Conservation (phyloP, 2,113 vertebrate genomes). For the Chloroceryle aenea region DNA sequence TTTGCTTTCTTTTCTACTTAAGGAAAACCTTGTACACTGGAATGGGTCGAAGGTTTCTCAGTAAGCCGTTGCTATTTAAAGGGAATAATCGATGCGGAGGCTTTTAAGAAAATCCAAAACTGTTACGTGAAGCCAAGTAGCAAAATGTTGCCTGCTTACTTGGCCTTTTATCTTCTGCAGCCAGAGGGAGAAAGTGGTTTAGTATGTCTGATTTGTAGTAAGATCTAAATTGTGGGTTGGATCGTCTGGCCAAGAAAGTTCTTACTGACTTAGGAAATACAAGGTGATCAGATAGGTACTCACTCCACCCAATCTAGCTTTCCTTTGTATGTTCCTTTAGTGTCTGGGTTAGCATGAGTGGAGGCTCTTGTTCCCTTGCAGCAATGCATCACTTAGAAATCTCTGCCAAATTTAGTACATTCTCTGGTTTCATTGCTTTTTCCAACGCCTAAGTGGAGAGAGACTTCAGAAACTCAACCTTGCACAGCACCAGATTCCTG, state of each 20-base stretch:
- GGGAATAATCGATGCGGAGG: slow-evolving; percentile 20
- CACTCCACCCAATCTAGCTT: no score
- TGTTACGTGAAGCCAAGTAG: slow-evolving; percentile 26
- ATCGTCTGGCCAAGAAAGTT: slow-evolving; percentile 47
- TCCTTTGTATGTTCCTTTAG: background rate
- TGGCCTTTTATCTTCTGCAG: slow-evolving; percentile 44
- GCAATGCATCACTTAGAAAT: slow-evolving; percentile 57
- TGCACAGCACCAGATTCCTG: background rate
- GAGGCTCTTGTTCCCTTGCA: slow-evolving; percentile 41
- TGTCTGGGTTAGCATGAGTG: background rate
- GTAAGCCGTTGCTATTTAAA: slow-evolving; percentile 43
- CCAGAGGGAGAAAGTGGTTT: slow-evolving; percentile 29
- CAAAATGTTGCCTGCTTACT: background rate
- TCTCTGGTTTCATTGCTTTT: slow-evolving; percentile 67
- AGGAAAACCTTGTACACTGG: background rate
- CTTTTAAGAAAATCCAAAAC: slow-evolving; percentile 49
- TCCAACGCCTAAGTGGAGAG: slow-evolving; percentile 47
- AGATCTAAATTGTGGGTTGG: slow-evolving; percentile 34
- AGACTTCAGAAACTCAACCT: background rate
- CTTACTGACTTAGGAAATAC: slow-evolving; percentile 17
- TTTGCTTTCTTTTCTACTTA: background rate
- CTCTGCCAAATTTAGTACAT: slow-evolving; percentile 65
- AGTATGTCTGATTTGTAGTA: slow-evolving; percentile 23
- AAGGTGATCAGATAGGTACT: slow-evolving; percentile 56
- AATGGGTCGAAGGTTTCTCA: background rate